Percentiles rank a stretch among this genome's conserved stretches.
Conservation (phyloP, 2,113 vertebrate genomes). For the Leiothrix lutea region DNA sequence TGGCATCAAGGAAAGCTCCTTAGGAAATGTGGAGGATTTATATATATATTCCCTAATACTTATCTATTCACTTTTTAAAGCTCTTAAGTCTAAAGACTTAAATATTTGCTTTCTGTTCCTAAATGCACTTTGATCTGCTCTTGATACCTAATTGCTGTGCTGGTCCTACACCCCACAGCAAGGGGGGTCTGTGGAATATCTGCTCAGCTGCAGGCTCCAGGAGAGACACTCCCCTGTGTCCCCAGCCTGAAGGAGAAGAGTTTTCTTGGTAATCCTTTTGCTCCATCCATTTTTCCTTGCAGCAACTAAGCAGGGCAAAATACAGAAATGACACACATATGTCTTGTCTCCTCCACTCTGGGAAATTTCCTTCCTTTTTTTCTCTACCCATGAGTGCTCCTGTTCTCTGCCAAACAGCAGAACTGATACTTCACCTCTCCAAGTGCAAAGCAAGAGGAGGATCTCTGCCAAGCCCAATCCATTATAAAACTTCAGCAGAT, state of each 20-base stretch:
- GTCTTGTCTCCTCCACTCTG: background rate
- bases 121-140: background rate
- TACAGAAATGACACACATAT: background rate
- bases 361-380: background rate
- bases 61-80: background rate
- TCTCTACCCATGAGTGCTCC: background rate
- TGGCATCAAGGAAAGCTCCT: constrained; percentile 9
- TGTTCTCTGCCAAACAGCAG: background rate
- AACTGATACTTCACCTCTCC: constrained; percentile 25
- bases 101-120: background rate
- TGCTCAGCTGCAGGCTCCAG: background rate
- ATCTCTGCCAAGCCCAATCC: background rate
- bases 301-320: background rate
- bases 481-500: background rate
- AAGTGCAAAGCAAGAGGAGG: constrained; percentile 6
- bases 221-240: background rate
- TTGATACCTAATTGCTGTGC: background rate
- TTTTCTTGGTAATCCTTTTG: background rate
- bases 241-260: background rate
- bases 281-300: background rate
- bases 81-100: background rate
- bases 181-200: background rate
- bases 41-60: background rate
- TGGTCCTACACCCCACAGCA: background rate
- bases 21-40: background rate